Evolutionary conservation across 2,797 vertebrate genomes (phyloP).

Genomic region (Allobates femoralis): DNA sequence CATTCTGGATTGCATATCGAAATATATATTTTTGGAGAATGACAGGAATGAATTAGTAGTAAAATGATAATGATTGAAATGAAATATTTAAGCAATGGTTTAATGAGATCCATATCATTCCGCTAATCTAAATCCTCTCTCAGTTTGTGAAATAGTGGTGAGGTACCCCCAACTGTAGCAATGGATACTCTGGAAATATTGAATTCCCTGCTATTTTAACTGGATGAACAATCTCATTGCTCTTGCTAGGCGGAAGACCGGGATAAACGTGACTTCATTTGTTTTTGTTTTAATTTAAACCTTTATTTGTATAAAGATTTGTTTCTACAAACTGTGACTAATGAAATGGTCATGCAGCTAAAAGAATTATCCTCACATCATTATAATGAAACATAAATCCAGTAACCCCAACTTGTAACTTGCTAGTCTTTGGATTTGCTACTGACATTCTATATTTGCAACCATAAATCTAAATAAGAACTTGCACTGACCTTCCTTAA

Average conservation of each 20-base stretch:
- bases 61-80: not conserved
- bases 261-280: conserved; percentile 61
- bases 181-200: conserved; percentile 38
- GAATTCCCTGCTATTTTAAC: conserved; percentile 40
- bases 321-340: conserved; percentile 75
- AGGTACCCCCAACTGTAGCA: not conserved
- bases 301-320: conserved; percentile 68
- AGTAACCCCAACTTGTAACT: conserved; percentile 69
- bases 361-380: conserved; percentile 79
- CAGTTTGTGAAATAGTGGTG: not conserved
- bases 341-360: conserved; percentile 74
- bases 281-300: conserved; percentile 56
- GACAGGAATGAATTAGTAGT: not conserved
- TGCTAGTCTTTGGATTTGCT: conserved; percentile 68
- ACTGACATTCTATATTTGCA: conserved; percentile 73
- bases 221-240: conserved; percentile 30
- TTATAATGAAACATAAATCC: conserved; percentile 75
- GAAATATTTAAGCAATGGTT: not conserved
- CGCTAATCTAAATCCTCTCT: not conserved
- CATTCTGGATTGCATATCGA: not conserved
- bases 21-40: not conserved
- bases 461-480: conserved; percentile 79
- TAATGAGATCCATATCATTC: not conserved
- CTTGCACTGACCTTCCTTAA: conserved; percentile 77
- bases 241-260: conserved; percentile 44